Conservation (phyloP, 2,113 vertebrate species). For the Nothocercus nigrocapillus region DNA sequence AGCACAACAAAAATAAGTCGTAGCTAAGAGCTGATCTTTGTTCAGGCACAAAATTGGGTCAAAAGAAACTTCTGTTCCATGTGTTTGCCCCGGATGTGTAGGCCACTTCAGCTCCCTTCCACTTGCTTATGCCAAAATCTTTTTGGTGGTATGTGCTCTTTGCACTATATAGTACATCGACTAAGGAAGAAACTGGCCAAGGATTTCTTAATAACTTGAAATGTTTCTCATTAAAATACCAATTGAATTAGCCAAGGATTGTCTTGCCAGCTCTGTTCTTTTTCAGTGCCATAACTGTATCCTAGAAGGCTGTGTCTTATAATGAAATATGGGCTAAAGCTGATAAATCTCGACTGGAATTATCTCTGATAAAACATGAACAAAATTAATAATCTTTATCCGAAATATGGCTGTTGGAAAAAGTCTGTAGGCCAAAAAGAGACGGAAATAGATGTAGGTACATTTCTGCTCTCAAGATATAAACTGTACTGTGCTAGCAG, state of each 20-base stretch:
- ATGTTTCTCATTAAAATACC: not conserved
- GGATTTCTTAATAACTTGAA: not conserved
- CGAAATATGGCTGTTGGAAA: not conserved
- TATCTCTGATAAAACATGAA: not conserved
- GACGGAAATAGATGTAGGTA: not conserved
- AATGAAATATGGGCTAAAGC: not conserved
- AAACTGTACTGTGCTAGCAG: not conserved
- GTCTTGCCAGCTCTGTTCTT: not conserved
- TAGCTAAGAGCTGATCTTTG: not conserved
- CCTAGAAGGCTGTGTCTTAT: not conserved
- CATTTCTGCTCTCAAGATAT: not conserved
- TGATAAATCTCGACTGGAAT: not conserved
- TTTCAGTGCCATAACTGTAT: not conserved
- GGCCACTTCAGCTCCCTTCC: not conserved
- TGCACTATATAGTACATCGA: not conserved
- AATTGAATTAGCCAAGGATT: not conserved
- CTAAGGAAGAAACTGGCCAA: not conserved
- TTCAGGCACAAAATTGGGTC: not conserved
- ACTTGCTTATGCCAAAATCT: not conserved
- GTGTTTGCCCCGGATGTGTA: not conserved
- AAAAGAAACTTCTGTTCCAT: not conserved
- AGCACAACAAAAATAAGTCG: not conserved
- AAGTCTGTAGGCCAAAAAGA: not conserved
- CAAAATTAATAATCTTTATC: not conserved
- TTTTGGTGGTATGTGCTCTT: not conserved